Conservation (phyloP, 2,113 vertebrate genomes). For the Gavia stellata region DNA sequence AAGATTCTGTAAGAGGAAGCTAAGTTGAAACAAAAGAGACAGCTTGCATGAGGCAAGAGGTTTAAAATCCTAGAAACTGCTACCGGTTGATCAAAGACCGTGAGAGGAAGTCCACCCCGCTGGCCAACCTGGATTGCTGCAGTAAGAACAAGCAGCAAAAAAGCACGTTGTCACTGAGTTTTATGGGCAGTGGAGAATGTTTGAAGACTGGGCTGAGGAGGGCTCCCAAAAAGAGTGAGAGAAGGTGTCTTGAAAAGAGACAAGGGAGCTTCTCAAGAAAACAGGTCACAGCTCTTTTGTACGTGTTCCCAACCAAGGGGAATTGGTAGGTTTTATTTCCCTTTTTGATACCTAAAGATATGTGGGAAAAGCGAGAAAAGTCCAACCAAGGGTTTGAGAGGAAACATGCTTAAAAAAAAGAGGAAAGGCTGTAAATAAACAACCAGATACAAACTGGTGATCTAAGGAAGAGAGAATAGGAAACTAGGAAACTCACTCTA, state of each 20-base stretch:
- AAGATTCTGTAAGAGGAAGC: not conserved
- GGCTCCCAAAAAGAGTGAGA: not conserved
- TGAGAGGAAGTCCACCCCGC: rapidly evolving
- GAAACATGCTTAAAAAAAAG: not conserved
- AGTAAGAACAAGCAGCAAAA: not conserved
- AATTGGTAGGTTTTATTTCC: not conserved
- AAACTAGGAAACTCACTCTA: not conserved
- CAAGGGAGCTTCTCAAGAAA: not conserved
- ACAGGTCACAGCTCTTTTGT: not conserved
- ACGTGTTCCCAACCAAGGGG: rapidly evolving
- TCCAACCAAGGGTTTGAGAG: not conserved
- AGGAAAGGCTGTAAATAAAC: not conserved
- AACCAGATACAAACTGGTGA: not conserved
- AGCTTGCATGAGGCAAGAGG: not conserved
- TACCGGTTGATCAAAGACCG: not conserved
- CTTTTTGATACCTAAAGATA: not conserved
- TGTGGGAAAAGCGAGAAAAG: not conserved
- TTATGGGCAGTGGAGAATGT: not conserved
- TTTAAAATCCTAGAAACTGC: not conserved
- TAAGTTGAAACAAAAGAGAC: not conserved
- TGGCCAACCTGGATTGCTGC: not conserved
- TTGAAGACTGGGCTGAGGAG: not conserved
- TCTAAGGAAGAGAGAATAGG: not conserved
- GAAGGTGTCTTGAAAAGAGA: not conserved
- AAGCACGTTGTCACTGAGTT: not conserved